Evolutionary conservation across 2,888 invertebrate species (phyloP).

Genomic region (Apodemia zela): DNA sequence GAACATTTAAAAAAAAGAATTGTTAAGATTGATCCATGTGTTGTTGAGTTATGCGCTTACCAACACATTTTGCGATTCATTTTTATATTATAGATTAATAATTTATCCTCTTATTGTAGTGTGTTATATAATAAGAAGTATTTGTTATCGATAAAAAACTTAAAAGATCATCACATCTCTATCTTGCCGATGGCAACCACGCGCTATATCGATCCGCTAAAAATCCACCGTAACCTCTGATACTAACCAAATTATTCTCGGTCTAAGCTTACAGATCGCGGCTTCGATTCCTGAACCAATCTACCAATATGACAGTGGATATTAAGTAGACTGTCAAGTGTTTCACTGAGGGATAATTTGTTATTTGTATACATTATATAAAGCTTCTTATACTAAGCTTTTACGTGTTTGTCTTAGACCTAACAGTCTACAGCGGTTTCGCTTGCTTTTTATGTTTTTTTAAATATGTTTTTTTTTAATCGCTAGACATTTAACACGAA

Average conservation of each 20-base stretch:
- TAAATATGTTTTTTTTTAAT: no score
- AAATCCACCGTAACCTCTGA: conserved; percentile 70
- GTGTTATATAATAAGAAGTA: not conserved
- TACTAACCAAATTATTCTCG: conserved; percentile 71
- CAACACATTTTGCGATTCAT: no score
- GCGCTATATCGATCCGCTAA: conserved; percentile 70
- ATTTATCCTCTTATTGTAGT: no score
- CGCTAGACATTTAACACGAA: no score
- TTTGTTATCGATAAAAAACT: conserved; percentile 18
- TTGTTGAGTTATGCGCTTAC: no score
- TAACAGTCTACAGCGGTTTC: not conserved
- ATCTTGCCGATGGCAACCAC: conserved; percentile 67
- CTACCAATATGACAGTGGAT: conserved; percentile 31
- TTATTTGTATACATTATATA: not conserved
- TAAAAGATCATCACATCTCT: conserved; percentile 40
- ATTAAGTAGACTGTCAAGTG: conserved; percentile 17
- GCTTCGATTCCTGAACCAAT: conserved; percentile 50
- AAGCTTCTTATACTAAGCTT: not conserved
- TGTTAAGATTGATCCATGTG: no score
- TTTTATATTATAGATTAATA: no score
- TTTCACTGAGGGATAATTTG: not conserved
- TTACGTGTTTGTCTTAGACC: not conserved
- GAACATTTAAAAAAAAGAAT: no score
- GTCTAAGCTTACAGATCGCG: conserved; percentile 35
- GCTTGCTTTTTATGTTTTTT: not conserved